Base-by-base conservation (phyloP, 1,140 invertebrate species). In the Cepaea nemoralis region DNA sequence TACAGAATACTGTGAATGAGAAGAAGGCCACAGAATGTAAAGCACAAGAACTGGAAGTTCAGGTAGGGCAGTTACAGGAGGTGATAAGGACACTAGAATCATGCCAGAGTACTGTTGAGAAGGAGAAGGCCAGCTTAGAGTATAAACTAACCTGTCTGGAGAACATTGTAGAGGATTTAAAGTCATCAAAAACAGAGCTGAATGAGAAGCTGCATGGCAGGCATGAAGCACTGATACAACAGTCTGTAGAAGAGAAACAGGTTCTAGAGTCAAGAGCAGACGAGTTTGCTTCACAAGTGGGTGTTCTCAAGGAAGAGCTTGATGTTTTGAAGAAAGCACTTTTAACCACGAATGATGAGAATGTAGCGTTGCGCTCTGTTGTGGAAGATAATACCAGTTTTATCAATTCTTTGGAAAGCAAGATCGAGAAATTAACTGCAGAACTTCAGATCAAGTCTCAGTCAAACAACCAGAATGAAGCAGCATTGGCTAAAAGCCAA, bases 91-190 rank as follows among this genome's bases (percentile, higher is more conserved):
- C 73, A 1, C 69, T 86, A 40, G 73, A 84, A 76, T 48, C 80
- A 14, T 85, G 83, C 63, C 84, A 85, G 78, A 69, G 77, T 40
- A 50, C 40, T 48, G 83, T 86, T 1, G 77, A 86, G n/a, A 84
- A 40, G 22, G 85, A 88, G 69, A 87, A 87, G 67, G 75, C 75
- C 1, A 77, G 79, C 27, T 45, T 87, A n/a, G 87, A 89, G 63
- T 80, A 79, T 19, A 88, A 86, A 48, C 79, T 89, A 3, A 84
- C 63, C 1, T 83, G 70, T 31, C 83, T 88, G 78, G 86, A 88
- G 55, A 73, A 79, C 22, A 85, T 86, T 37, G 81, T 88, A 39
- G 71, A 81, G 3, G 82, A 86, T 12, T 80, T 85, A 69, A 69
- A 84, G 82, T 80, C 82, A 70, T 74, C 82, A 6, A 88, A 87